phyloP scores from a whole-genome alignment of 2,113 vertebrate genomes.

The Odocoileus virginianus region DNA sequence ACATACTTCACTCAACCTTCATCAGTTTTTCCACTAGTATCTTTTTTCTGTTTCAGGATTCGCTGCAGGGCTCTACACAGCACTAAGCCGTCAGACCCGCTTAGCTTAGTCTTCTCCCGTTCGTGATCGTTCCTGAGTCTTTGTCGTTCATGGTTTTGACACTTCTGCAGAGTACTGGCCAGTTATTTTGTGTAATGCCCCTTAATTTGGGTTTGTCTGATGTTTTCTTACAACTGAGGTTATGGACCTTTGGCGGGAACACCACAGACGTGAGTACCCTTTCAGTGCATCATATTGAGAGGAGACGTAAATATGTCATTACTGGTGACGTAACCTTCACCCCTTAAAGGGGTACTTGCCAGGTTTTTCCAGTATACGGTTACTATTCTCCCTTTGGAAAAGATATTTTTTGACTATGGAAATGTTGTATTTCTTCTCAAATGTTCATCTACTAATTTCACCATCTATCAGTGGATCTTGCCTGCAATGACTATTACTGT shows the following conservation, averaged over 20 bases:
- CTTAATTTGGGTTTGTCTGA: neutral
- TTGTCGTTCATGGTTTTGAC: neutral
- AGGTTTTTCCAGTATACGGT: neutral
- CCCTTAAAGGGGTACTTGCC: neutral
- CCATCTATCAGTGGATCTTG: neutral
- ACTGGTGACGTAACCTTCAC: neutral
- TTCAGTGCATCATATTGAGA: neutral
- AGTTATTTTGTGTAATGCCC: neutral
- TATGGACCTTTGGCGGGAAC: neutral
- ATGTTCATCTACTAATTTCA: neutral
- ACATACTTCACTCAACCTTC: neutral
- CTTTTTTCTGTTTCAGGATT: neutral
- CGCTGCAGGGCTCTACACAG: neutral
- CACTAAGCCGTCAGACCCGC: neutral
- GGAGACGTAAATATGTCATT: fast-evolving
- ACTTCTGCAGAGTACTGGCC: neutral
- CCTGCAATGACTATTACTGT: neutral
- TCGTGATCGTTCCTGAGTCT: neutral
- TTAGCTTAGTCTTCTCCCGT: neutral
- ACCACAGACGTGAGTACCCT: neutral
- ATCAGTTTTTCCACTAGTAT: neutral
- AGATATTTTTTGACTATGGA: neutral
- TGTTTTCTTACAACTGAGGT: neutral
- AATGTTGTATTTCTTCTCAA: neutral
- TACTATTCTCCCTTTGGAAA: neutral